Evolutionary conservation across 64 coral and sea anemone species (phyloP), one percentile per base, ranked within the genome.

Genomic region (Actinia tenebrosa): DNA sequence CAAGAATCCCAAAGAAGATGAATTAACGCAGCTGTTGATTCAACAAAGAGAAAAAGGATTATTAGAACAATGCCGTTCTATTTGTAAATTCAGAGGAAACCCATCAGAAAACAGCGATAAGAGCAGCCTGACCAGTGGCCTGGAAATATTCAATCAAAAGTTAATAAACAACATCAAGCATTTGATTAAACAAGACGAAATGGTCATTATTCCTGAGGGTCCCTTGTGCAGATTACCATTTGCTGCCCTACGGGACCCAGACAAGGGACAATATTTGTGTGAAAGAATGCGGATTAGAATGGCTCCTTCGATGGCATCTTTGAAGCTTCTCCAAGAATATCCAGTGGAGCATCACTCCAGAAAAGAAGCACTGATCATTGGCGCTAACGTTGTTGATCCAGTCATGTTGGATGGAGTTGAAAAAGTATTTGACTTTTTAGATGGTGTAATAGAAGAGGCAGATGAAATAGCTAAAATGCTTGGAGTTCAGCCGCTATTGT

Each of bases 191-290:
- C 44, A 79, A 79, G 44, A 79, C 26, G 44, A 79, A 16, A 44
- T 79, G 1, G 77, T 79, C 37, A 79, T 79, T 18, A 79, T 79
- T 44, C 37, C 77, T 16, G 77, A 79, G 7, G 77, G 77, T 46
- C 77, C 77, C 6, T 46, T 45, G 44, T 30, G 4, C 77, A 79
- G 18, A 79, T 37, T 79, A 16, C 77, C 77, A 79, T 79, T 79
- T 79, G 77, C 77, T 79, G 77, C 77, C 77, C 44, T 79, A 46
- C 77, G 16, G 15, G 44, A 79, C 44, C 77, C 77, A 17, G 77
- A 45, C 20, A 42, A 42, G 27, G 77, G 77, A 79, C 26, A 30
- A 42, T 46, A 19, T 46, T 45, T 79, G 26, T 79, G 10, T 10
- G 77, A 79, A 45, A 79, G 42, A 5, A 79, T 45, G 27, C 44